Evolutionary conservation across 2,888 invertebrate species (phyloP).

Genomic region (Lissonota sp.): DNA sequence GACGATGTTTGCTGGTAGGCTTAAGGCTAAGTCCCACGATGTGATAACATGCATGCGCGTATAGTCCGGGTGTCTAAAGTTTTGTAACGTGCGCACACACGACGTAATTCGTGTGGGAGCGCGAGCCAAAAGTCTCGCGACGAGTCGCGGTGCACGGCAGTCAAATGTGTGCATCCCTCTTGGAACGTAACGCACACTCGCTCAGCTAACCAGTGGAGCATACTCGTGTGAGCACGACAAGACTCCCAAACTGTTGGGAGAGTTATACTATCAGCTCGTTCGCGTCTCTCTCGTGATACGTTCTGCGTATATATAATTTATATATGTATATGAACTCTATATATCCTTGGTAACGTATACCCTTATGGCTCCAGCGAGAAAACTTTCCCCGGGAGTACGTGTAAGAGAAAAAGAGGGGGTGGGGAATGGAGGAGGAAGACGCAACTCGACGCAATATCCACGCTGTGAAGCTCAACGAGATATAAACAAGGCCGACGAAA

Average conservation of each 20-base stretch:
- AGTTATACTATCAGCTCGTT: constrained; percentile 36
- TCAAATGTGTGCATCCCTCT: constrained; percentile 29
- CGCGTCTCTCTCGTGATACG: constrained; percentile 22
- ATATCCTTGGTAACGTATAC: not conserved
- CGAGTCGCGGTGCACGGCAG: no score
- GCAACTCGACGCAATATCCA: constrained; percentile 74
- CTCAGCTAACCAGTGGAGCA: constrained; percentile 43
- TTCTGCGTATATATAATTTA: constrained; percentile 16
- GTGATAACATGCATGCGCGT: constrained; percentile 77
- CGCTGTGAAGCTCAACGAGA: constrained; percentile 68
- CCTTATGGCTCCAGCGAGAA: constrained; percentile 60
- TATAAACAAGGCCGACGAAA: constrained; percentile 69
- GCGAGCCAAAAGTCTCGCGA: no score
- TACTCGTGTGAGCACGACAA: constrained; percentile 7
- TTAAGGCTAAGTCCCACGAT: constrained; percentile 73
- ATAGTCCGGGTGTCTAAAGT: constrained; percentile 69
- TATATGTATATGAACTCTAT: not conserved
- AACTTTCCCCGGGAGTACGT: constrained; percentile 69
- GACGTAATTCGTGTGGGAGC: constrained; percentile 54
- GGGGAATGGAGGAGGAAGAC: no score
- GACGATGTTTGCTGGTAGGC: constrained; percentile 72
- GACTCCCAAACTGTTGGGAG: constrained; percentile 30
- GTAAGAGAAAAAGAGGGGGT: no score
- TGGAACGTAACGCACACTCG: constrained; percentile 56
- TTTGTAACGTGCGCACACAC: constrained; percentile 75